Evolutionary conservation across 2,113 vertebrate species (phyloP).

Genomic region (Spermophilus dauricus): DNA sequence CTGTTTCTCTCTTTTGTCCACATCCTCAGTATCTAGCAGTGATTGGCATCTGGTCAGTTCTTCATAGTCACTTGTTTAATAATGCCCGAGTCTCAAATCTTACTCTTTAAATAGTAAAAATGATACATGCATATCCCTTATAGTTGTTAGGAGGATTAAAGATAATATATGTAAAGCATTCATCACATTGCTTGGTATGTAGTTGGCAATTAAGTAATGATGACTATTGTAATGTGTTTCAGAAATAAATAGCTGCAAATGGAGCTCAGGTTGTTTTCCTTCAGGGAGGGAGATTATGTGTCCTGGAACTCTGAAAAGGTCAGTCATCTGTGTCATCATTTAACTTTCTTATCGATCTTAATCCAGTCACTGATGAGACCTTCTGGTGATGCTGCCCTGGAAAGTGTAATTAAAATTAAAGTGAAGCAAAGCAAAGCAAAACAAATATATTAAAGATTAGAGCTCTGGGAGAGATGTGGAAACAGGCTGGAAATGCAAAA

Average conservation of each 20-base stretch:
- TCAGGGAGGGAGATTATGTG: not conserved
- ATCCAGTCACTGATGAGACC: not conserved
- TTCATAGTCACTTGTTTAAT: not conserved
- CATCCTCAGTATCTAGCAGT: not conserved
- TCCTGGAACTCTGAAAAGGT: constrained; percentile 8
- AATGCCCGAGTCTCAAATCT: not conserved
- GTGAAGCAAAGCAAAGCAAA: constrained; percentile 43
- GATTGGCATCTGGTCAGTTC: not conserved
- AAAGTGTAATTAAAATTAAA: constrained; percentile 68
- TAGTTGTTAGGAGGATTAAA: not conserved
- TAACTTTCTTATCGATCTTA: constrained; percentile 58
- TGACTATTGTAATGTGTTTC: not conserved
- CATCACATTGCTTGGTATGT: not conserved
- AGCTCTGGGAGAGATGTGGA: not conserved
- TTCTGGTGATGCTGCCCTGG: constrained; percentile 34
- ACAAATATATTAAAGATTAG: not conserved
- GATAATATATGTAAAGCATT: not conserved
- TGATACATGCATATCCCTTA: not conserved
- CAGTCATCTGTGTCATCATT: constrained; percentile 47
- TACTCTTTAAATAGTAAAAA: not conserved
- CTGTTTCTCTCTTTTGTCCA: not conserved
- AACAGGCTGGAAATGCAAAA: not conserved
- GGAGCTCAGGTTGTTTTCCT: not conserved
- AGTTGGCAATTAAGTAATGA: constrained; percentile 37
- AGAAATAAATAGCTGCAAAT: constrained; percentile 52